A percentile compares a stretch with the other conserved stretches of the same genome.
Evolutionary conservation across 2,888 invertebrate genomes (phyloP).

Genomic region (Melitaea athalia): DNA sequence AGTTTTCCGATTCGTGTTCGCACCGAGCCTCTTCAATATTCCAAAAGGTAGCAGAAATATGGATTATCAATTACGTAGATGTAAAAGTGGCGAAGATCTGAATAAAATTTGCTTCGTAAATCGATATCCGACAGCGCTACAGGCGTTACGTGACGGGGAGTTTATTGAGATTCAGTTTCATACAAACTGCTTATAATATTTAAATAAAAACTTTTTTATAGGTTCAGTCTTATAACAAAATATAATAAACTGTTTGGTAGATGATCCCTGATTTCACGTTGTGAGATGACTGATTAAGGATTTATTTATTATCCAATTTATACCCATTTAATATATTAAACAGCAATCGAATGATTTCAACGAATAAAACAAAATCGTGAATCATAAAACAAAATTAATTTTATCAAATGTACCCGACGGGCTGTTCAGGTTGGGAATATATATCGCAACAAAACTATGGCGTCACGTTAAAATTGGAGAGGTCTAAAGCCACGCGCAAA

Average conservation of each 20-base stretch:
- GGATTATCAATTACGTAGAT: conserved; percentile 38
- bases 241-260: too few species aligned
- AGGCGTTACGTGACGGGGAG: conserved; percentile 15
- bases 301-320: too few species aligned
- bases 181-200: background rate
- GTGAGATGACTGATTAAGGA: too few species aligned
- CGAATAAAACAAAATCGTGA: conserved; percentile 4
- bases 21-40: conserved; percentile 4
- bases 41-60: conserved; percentile 21
- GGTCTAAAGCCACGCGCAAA: conserved; percentile 22
- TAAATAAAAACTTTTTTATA: background rate
- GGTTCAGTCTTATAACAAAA: background rate
- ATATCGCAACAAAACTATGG: conserved; percentile 20
- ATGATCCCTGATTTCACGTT: too few species aligned
- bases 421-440: conserved; percentile 21
- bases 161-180: conserved; percentile 15
- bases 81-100: conserved; percentile 33
- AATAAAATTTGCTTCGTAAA: conserved; percentile 39
- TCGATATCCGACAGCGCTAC: conserved; percentile 29
- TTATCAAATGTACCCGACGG: conserved; percentile 10
- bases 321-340: too few species aligned
- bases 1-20: background rate
- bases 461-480: conserved; percentile 25
- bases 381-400: conserved; percentile 2
- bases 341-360: conserved; percentile 2